Conservation (phyloP, 2,113 vertebrate species). For the Tragelaphus imberbis region DNA sequence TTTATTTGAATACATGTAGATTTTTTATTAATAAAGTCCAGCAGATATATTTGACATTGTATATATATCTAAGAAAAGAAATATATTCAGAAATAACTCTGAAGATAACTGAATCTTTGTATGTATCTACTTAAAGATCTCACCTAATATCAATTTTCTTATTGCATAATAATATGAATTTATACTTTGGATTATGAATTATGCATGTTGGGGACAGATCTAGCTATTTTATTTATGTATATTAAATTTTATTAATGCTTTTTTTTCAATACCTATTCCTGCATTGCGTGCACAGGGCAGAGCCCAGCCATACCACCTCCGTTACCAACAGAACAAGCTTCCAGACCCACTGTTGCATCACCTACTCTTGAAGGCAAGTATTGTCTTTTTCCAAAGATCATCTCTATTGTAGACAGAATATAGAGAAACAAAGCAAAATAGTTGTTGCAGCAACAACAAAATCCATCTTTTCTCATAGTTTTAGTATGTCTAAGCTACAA, state of each 20-base stretch:
- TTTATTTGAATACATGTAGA: slow-evolving; percentile 43
- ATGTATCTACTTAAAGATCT: slow-evolving; percentile 25
- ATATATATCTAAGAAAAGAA: slow-evolving; percentile 35
- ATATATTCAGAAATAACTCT: slow-evolving; percentile 44
- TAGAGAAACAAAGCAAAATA: neutral
- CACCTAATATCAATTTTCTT: slow-evolving; percentile 19
- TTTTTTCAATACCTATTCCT: slow-evolving; percentile 47
- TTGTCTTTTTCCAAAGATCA: neutral
- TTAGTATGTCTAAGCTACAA: neutral
- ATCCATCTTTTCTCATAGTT: neutral
- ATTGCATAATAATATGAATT: slow-evolving; percentile 44
- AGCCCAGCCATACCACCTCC: slow-evolving; percentile 71
- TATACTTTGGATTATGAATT: slow-evolving; percentile 46
- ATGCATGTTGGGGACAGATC: slow-evolving; percentile 18
- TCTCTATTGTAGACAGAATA: neutral
- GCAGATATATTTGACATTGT: slow-evolving; percentile 24
- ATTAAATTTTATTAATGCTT: slow-evolving; percentile 27
- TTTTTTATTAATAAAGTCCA: slow-evolving; percentile 42
- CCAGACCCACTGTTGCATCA: slow-evolving; percentile 43
- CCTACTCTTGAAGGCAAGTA: slow-evolving; percentile 76
- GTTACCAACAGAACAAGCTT: slow-evolving; percentile 61
- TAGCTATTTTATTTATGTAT: neutral
- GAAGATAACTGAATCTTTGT: slow-evolving; percentile 35
- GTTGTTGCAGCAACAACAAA: neutral
- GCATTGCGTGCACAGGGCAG: slow-evolving; percentile 57